Conservation (phyloP, 2,797 vertebrate genomes). For the Todus mexicanus region DNA sequence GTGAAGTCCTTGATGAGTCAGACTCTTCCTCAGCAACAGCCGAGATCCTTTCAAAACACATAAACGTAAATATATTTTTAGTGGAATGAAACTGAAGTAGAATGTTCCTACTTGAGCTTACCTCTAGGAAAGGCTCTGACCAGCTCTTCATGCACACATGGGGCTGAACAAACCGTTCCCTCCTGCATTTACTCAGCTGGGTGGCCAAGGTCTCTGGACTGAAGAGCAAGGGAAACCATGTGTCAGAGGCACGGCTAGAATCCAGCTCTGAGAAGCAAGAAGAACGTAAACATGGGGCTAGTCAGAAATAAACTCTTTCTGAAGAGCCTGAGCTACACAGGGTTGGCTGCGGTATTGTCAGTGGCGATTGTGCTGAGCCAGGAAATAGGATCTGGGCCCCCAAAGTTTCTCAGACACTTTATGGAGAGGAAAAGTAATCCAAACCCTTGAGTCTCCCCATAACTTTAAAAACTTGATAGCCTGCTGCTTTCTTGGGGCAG, state of each 20-base stretch:
- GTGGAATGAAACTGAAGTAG: background rate
- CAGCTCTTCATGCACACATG: background rate
- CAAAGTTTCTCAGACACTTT: background rate
- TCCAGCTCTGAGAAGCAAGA: background rate
- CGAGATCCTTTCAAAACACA: background rate
- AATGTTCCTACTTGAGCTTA: background rate
- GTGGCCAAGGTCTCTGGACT: background rate
- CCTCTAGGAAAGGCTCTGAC: background rate
- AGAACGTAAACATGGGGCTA: background rate
- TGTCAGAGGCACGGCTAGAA: background rate
- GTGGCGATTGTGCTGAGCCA: background rate
- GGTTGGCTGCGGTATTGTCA: background rate
- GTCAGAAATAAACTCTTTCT: background rate
- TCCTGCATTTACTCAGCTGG: background rate
- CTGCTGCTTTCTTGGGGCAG: background rate
- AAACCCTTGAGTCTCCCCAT: background rate
- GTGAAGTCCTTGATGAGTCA: background rate
- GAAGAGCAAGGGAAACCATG: background rate
- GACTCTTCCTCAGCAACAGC: background rate
- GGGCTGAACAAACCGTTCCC: background rate
- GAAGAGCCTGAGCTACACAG: background rate
- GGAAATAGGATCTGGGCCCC: background rate
- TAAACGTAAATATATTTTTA: background rate
- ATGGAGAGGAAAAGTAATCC: background rate
- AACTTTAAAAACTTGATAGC: background rate